Evolutionary conservation across 2,113 vertebrate species (phyloP).

Genomic region (Tupaia chinensis): DNA sequence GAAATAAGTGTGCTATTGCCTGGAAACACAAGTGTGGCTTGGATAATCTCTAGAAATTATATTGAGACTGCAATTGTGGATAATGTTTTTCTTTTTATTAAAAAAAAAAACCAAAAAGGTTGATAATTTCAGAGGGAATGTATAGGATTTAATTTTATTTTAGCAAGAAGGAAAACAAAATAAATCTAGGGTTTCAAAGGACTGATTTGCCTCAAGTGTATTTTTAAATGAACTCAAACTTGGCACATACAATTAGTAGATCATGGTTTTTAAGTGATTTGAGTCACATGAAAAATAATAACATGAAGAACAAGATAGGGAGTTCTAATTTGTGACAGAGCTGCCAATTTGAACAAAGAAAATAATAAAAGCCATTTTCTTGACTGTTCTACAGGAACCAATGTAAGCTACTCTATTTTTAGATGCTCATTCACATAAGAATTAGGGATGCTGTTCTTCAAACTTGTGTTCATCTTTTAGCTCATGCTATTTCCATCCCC

Average conservation of each 20-base stretch:
- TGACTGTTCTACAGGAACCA: neutral
- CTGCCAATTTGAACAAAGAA: neutral
- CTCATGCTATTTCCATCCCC: neutral
- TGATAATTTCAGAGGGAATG: neutral
- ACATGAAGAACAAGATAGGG: neutral
- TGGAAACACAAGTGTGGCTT: neutral
- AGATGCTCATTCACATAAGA: neutral
- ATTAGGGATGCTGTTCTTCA: neutral
- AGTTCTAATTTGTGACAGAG: neutral
- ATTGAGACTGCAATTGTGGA: neutral
- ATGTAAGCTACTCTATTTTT: neutral
- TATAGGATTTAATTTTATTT: conserved; percentile 18
- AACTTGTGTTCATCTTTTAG: neutral
- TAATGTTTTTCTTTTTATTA: conserved; percentile 46
- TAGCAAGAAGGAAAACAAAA: neutral
- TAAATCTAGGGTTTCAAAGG: neutral
- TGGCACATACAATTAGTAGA: neutral
- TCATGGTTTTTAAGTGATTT: neutral
- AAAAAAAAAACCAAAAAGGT: conserved; percentile 27
- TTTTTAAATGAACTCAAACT: neutral
- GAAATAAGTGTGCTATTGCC: neutral
- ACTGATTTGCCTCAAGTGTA: neutral
- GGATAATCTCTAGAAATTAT: neutral
- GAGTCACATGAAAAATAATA: neutral
- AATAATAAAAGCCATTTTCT: neutral